Conservation (phyloP, 2,888 invertebrate genomes). For the Seladonia tumulorum region DNA sequence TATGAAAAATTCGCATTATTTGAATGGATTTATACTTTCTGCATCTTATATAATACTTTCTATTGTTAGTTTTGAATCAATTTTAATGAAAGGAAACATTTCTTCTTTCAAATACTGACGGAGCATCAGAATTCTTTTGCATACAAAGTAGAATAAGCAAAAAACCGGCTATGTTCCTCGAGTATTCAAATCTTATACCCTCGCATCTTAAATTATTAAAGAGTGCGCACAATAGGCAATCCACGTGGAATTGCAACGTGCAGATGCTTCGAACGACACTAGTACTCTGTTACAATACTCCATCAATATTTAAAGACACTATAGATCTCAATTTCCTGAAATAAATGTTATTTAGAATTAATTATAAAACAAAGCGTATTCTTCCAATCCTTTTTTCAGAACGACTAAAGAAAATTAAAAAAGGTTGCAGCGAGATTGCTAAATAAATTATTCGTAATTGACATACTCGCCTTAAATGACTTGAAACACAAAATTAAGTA, state of each 20-base stretch:
- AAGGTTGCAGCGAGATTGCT: too few species aligned
- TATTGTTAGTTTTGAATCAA: neutral
- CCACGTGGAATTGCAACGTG: neutral
- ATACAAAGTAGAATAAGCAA: neutral
- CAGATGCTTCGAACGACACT: neutral
- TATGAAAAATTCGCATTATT: neutral
- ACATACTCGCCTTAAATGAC: too few species aligned
- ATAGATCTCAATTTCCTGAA: neutral
- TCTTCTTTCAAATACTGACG: neutral
- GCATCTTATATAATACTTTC: neutral
- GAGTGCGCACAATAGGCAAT: neutral
- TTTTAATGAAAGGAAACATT: neutral
- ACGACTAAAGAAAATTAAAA: too few species aligned
- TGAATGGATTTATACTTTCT: neutral
- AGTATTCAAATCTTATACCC: neutral
- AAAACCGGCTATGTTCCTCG: neutral
- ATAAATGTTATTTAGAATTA: neutral
- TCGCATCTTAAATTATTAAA: neutral
- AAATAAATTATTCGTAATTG: too few species aligned
- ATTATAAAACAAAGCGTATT: neutral
- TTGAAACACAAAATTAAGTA: too few species aligned
- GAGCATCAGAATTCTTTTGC: neutral
- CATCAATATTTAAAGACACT: neutral
- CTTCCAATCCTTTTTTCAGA: neutral
- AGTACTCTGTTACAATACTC: neutral